Evolutionary conservation across 2,113 vertebrate genomes (phyloP).

Genomic region (Anhinga anhinga): DNA sequence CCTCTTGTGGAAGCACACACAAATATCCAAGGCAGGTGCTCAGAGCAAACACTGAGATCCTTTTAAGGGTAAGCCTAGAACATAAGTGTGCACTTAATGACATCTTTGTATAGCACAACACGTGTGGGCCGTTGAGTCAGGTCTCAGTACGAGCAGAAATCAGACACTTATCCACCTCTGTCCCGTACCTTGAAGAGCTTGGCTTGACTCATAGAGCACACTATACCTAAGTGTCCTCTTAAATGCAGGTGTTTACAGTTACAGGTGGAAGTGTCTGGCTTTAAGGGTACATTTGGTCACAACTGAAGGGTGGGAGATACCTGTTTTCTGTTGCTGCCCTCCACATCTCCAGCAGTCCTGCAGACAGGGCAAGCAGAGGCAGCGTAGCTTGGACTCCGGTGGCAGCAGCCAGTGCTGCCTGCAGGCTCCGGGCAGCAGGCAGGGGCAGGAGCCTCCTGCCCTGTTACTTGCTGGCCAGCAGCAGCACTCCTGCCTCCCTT

Average conservation of each 20-base stretch:
- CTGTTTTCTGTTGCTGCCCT: neutral
- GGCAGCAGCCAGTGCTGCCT: neutral
- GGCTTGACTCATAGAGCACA: neutral
- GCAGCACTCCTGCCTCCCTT: neutral
- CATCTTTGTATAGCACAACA: neutral
- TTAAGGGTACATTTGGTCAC: neutral
- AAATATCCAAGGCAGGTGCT: neutral
- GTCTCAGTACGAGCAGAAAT: neutral
- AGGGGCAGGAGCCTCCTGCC: neutral
- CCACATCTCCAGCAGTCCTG: neutral
- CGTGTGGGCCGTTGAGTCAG: neutral
- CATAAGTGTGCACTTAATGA: neutral
- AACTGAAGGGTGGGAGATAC: neutral
- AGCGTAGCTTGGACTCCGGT: rapidly evolving
- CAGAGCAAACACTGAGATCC: neutral
- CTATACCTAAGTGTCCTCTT: neutral
- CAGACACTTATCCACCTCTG: neutral
- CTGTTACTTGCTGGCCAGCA: rapidly evolving
- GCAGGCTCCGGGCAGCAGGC: rapidly evolving
- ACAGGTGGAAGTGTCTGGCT: neutral
- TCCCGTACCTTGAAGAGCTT: neutral
- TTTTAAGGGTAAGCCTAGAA: neutral
- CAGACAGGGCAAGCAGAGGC: neutral
- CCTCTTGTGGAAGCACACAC: neutral
- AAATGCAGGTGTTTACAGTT: neutral